These are phyloP conservation scores for Antitype chi DNA, from an alignment of 2,888 invertebrate genomes.

Conservation along the genomic window DNA sequence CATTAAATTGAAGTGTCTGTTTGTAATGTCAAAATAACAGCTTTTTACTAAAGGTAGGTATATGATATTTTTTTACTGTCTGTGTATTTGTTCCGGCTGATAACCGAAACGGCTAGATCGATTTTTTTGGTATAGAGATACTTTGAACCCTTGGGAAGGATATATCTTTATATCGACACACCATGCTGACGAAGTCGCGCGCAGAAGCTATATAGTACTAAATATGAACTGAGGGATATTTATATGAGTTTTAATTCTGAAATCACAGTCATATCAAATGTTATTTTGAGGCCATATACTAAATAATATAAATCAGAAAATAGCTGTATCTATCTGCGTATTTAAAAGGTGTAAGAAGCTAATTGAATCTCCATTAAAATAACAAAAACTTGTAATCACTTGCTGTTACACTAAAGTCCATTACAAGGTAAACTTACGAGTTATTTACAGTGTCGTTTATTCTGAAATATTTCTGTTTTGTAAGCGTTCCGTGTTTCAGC, in stretches of 20 bases:
- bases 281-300: neutral
- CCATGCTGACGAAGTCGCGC: too few species aligned
- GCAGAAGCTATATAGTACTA: too few species aligned
- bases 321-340: neutral
- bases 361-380: neutral
- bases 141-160: too few species aligned
- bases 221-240: too few species aligned
- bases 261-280: neutral
- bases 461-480: conserved; percentile 47
- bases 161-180: too few species aligned
- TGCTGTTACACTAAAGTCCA: conserved; percentile 14
- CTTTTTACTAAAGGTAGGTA: too few species aligned
- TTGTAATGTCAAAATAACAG: too few species aligned
- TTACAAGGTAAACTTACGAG: conserved; percentile 7
- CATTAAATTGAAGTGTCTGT: too few species aligned
- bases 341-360: neutral
- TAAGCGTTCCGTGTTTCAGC: conserved; percentile 30
- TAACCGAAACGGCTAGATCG: too few species aligned
- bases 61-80: too few species aligned
- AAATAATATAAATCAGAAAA: neutral
- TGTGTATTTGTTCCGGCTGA: too few species aligned
- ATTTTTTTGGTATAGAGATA: too few species aligned
- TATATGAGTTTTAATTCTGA: neutral
- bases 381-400: neutral
- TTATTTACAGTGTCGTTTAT: conserved; percentile 25